phyloP scores from a whole-genome alignment of 2,113 vertebrate species.

The Cacatua alba region DNA sequence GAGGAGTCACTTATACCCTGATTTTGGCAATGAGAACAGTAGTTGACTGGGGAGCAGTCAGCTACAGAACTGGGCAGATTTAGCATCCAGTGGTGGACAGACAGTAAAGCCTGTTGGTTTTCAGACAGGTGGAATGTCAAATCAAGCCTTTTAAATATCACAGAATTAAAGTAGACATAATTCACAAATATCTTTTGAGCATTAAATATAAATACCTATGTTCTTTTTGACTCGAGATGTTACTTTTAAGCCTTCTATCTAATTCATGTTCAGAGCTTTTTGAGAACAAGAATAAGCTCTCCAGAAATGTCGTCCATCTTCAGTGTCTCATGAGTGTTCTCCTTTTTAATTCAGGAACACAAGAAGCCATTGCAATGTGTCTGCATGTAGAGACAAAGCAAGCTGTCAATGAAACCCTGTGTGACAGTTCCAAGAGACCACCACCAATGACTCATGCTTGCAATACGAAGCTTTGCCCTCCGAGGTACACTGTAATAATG shows the following conservation, averaged over 20 bases:
- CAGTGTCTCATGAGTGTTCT: background rate
- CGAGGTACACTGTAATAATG: constrained; percentile 75
- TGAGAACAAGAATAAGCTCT: background rate
- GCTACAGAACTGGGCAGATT: background rate
- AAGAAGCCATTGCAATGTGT: constrained; percentile 86
- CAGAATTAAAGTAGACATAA: background rate
- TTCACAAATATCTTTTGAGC: background rate
- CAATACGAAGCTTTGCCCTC: constrained; percentile 82
- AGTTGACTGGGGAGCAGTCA: background rate
- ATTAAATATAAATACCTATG: background rate
- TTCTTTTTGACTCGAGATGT: background rate
- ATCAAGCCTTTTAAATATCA: background rate
- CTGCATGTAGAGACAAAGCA: constrained; percentile 76
- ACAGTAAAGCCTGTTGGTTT: background rate
- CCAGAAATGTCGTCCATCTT: background rate
- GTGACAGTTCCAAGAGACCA: constrained; percentile 78
- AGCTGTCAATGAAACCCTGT: constrained; percentile 77
- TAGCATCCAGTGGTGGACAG: background rate
- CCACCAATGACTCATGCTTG: constrained; percentile 82
- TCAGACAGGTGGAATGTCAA: background rate
- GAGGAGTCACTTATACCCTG: background rate
- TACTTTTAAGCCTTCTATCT: background rate
- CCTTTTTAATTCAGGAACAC: constrained; percentile 77
- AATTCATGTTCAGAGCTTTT: background rate
- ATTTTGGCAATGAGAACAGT: background rate